These are phyloP conservation scores for Cyanoramphus novaezelandiae DNA, from an alignment of 2,113 vertebrate genomes.

Conservation along the genomic window DNA sequence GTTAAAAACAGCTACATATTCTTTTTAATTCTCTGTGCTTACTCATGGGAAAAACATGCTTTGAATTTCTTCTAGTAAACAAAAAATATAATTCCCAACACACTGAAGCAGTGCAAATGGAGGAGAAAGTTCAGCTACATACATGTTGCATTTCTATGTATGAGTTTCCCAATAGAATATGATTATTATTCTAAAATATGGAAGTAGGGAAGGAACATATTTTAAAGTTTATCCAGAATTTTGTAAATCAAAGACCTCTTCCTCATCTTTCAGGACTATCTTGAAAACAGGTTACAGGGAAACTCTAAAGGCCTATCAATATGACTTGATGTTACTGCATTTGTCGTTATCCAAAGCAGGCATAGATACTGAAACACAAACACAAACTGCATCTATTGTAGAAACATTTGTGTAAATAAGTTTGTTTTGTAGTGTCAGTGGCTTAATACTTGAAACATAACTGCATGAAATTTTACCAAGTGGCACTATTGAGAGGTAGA, in stretches of 20 bases:
- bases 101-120: neutral
- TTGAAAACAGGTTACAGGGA: neutral
- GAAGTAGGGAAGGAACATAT: neutral
- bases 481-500: neutral
- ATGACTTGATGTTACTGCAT: neutral
- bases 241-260: neutral
- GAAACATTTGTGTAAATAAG: neutral
- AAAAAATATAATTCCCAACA: neutral
- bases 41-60: neutral
- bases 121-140: neutral
- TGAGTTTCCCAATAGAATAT: neutral
- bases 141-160: neutral
- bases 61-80: neutral
- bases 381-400: neutral
- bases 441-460: neutral
- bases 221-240: neutral
- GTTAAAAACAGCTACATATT: neutral
- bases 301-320: neutral
- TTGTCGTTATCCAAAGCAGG: neutral
- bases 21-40: neutral
- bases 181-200: neutral
- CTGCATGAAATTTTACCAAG: neutral
- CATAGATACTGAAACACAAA: neutral
- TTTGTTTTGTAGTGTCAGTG: neutral
- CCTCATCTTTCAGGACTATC: neutral